phyloP scores from a whole-genome alignment of 2,113 vertebrate genomes.

The Tautogolabrus adspersus region DNA sequence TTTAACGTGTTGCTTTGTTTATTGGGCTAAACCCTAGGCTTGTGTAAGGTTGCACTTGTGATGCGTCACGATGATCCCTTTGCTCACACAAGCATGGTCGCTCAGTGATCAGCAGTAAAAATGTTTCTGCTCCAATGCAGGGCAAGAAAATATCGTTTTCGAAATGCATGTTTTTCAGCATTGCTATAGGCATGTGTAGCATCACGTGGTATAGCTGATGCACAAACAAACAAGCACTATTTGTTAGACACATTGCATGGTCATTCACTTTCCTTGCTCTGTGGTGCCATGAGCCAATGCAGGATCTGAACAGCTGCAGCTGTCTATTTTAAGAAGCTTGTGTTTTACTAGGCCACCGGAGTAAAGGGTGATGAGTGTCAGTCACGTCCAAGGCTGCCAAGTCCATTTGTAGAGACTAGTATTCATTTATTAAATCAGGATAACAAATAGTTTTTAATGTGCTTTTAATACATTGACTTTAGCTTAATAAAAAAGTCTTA shows the following conservation, averaged over 20 bases:
- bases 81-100: constrained; percentile 37
- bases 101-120: background rate
- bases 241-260: constrained; percentile 31
- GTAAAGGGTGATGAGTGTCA: constrained; percentile 65
- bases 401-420: background rate
- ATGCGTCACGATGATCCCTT: constrained; percentile 67
- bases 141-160: background rate
- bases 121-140: background rate
- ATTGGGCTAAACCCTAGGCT: constrained; percentile 45
- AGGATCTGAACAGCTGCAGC: constrained; percentile 80
- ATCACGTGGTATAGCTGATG: constrained; percentile 33
- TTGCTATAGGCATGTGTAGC: constrained; percentile 18
- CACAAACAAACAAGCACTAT: constrained; percentile 3
- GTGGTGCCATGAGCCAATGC: constrained; percentile 59
- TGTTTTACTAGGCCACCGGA: constrained; percentile 62
- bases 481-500: too few relatives aligned
- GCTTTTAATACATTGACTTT: background rate
- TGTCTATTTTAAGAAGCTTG: constrained; percentile 78
- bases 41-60: constrained; percentile 65
- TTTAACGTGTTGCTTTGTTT: constrained; percentile 64
- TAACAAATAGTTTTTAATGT: too few relatives aligned
- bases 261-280: constrained; percentile 50
- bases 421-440: too few relatives aligned
- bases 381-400: constrained; percentile 49
- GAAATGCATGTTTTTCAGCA: background rate